A percentile compares a stretch with the other conserved stretches of the same genome.
Conservation (phyloP, 2,113 vertebrate species). For the Pogonocichla stellata region DNA sequence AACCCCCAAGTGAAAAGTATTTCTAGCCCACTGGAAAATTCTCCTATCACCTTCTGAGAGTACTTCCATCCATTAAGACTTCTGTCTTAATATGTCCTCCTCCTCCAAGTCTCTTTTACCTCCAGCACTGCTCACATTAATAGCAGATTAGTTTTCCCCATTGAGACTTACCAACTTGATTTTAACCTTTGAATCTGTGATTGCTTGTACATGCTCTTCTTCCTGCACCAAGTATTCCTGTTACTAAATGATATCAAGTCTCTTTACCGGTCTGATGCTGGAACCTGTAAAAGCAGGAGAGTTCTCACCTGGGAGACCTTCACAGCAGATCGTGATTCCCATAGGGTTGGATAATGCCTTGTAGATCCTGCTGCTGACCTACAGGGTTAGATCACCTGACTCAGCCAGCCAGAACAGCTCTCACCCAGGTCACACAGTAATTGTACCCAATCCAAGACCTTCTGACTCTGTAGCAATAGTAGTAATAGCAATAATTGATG, state of each 20-base stretch:
- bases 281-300: background rate
- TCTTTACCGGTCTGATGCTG: background rate
- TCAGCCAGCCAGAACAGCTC: background rate
- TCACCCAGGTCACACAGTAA: background rate
- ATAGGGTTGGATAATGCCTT: background rate
- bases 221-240: background rate
- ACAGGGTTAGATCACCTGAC: background rate
- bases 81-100: background rate
- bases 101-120: background rate
- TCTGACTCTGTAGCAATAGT: background rate
- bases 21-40: background rate
- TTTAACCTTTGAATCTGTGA: background rate
- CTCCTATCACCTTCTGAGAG: background rate
- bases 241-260: rapidly evolving
- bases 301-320: background rate
- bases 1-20: background rate
- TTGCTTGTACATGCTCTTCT: background rate
- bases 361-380: background rate
- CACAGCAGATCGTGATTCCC: background rate
- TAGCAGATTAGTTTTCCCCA: background rate
- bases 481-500: background rate
- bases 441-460: background rate
- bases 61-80: background rate
- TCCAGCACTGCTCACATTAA: background rate
- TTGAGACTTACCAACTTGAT: background rate